These are phyloP conservation scores for Panulirus ornatus DNA, from an alignment of 1,140 invertebrate species.

Conservation along the genomic window DNA sequence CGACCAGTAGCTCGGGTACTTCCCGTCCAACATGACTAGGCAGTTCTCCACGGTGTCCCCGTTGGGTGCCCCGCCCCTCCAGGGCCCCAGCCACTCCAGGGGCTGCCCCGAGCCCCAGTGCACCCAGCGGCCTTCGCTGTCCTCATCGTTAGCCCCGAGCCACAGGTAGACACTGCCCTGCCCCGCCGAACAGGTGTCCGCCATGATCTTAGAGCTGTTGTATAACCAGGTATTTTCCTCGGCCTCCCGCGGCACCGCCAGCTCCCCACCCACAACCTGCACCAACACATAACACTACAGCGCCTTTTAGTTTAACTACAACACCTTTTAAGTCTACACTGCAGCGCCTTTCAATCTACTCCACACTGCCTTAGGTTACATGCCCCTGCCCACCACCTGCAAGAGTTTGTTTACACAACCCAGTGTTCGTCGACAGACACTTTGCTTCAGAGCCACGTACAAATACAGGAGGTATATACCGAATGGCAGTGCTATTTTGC, in stretches of 20 bases:
- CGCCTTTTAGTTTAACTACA: not conserved
- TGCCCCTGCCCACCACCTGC: too few relatives aligned
- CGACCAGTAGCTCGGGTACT: slow-evolving; percentile 23
- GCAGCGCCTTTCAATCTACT: too few relatives aligned
- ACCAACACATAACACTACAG: not conserved
- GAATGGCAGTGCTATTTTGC: too few relatives aligned
- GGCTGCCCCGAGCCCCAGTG: not conserved
- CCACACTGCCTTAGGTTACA: too few relatives aligned
- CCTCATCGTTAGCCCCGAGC: slow-evolving; percentile 55
- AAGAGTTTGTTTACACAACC: too few relatives aligned
- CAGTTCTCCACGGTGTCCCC: slow-evolving; percentile 41
- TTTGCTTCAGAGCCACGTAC: too few relatives aligned
- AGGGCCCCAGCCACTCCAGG: not conserved
- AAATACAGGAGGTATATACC: too few relatives aligned
- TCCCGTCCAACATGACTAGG: slow-evolving; percentile 20
- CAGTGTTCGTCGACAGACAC: too few relatives aligned
- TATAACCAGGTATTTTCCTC: slow-evolving; percentile 45
- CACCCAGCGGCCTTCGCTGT: not conserved
- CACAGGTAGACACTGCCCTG: slow-evolving; percentile 20
- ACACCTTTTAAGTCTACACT: not conserved
- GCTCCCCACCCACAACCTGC: slow-evolving; percentile 38
- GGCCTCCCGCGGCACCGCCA: slow-evolving; percentile 26
- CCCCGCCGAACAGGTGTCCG: slow-evolving; percentile 30
- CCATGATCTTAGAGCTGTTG: not conserved
- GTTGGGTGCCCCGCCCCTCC: slow-evolving; percentile 31